Conservation (phyloP, 92 coral and sea anemone genomes). For the Porites rus region DNA sequence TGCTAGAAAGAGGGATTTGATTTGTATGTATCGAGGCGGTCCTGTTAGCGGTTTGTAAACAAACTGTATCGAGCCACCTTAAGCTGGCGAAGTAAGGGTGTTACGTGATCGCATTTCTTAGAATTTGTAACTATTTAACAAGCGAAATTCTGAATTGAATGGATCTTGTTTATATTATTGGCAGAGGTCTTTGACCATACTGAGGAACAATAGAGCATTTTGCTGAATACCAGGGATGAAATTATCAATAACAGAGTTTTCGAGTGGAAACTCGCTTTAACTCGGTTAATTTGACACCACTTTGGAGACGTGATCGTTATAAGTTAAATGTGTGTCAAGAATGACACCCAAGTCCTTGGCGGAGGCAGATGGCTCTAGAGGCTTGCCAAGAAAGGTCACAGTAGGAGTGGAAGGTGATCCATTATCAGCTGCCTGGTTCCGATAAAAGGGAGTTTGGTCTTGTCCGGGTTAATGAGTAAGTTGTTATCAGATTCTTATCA, state of each 20-base stretch:
- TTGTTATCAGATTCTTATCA: conserved; percentile 4
- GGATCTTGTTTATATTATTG: not conserved
- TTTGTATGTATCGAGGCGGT: too few relatives aligned
- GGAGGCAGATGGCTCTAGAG: conserved; percentile 17
- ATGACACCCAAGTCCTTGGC: conserved; percentile 56
- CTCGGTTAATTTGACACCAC: not conserved
- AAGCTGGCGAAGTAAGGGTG: not conserved
- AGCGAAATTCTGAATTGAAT: not conserved
- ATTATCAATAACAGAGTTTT: too few relatives aligned
- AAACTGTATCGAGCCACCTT: too few relatives aligned
- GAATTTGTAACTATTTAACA: too few relatives aligned
- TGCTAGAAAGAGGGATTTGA: too few relatives aligned
- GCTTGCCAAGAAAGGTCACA: conserved; percentile 41
- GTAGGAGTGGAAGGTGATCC: too few relatives aligned
- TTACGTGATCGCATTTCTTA: not conserved
- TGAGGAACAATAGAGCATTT: too few relatives aligned
- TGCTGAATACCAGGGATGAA: too few relatives aligned
- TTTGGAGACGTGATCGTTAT: conserved; percentile 31
- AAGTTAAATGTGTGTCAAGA: conserved; percentile 37
- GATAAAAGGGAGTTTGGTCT: not conserved
- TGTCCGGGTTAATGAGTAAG: conserved; percentile 37
- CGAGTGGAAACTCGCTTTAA: too few relatives aligned
- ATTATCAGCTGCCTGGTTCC: too few relatives aligned
- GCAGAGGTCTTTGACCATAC: not conserved
- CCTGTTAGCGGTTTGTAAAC: too few relatives aligned